Base-by-base conservation (phyloP, 1,140 invertebrate species). In the Drosophila serrata region DNA sequence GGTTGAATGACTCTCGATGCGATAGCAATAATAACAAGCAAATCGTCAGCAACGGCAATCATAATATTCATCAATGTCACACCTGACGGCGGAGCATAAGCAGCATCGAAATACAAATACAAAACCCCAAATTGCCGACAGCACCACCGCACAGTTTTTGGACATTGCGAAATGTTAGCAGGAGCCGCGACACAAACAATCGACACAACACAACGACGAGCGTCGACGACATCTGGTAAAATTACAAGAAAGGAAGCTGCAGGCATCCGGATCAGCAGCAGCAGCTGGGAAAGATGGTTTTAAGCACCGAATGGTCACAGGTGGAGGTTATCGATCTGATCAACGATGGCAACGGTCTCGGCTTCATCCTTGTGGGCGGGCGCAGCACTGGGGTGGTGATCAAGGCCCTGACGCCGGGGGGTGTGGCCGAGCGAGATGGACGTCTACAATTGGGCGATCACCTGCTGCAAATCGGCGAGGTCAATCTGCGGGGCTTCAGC, bases 301-400 rank as follows among this genome's bases (percentile, higher is more conserved):
- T 98, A 93, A 97, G 96, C 93, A 98, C 97, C 92, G 97, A 98
- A 94, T 98, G 97, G 97, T 97, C 96, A 74, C 97, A 98, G 94
- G 96, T 98, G 87, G 97, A 98, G 95, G 96, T 97, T 77, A 97
- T 98, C 91, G 97, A 98, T 93, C 94, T 98, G 63, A 94, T 96
- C 58, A 98, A 98, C 93, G 97, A 98, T 96, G 95, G 95, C 56
- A 95, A 95, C 79, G 95, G 95, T n/a, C 92, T 95, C 40, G 95
- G 95, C 57, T 99, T 99, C 93, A 98, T 98, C 55, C 97, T 99
- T 75, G 98, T 99, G 74, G 98, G 98, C 51, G 98, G 98, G 9
- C 94, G 97, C 49, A 98, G 97, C 92, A 99, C 98, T 22, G 98
- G 98, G n/a, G 98, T 99, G 55, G 98, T 99, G 9, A 97, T 99